phyloP scores from a whole-genome alignment of 2,888 invertebrate genomes.

The Nephrotoma guestfalica region DNA sequence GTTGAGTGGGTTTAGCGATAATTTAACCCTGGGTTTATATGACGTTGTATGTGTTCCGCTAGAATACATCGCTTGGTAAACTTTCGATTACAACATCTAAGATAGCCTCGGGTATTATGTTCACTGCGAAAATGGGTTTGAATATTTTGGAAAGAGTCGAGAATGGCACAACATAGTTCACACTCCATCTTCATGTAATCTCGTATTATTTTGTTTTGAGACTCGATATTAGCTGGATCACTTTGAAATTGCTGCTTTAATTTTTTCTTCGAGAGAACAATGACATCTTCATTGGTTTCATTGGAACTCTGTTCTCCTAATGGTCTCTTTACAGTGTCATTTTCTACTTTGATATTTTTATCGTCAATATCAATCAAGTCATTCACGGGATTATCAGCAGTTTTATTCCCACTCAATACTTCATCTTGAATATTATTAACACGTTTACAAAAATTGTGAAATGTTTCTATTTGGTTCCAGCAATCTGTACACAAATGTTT shows the following conservation, averaged over 20 bases:
- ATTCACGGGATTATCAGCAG: not conserved
- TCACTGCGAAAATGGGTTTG: not conserved
- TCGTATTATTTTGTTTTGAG: not conserved
- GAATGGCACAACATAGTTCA: not conserved
- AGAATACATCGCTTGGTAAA: conserved; percentile 12
- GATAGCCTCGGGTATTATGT: not conserved
- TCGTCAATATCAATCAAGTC: no score
- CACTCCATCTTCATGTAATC: not conserved
- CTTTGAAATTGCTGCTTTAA: not conserved
- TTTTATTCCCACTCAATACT: not conserved
- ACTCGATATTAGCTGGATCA: not conserved
- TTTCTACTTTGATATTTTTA: no score
- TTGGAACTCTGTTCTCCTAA: no score
- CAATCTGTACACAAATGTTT: not conserved
- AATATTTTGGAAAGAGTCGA: not conserved
- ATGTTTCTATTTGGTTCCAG: not conserved
- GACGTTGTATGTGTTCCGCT: conserved; percentile 27
- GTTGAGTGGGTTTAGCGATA: conserved; percentile 11
- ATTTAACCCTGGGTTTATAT: conserved; percentile 29
- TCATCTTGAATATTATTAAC: not conserved
- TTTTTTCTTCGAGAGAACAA: not conserved
- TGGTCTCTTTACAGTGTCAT: no score
- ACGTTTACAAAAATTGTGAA: not conserved
- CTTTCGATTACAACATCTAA: not conserved
- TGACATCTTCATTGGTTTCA: no score